These are phyloP conservation scores for Hydrocynus forskahlii DNA, from an alignment of 2,797 vertebrate species.

Conservation along the genomic window DNA sequence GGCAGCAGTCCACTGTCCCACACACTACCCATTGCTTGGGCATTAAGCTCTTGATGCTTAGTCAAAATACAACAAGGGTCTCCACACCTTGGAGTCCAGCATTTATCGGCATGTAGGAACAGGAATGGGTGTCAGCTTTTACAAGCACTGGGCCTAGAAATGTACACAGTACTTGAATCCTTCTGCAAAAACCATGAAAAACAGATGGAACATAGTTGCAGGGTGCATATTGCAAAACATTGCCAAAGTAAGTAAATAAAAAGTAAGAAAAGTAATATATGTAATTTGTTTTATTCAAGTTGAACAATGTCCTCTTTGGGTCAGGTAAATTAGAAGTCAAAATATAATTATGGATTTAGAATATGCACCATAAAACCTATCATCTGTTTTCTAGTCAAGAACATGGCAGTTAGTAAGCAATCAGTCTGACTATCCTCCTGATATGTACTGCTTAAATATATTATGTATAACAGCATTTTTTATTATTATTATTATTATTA, in stretches of 20 bases:
- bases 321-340: background rate
- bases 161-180: slow-evolving; percentile 56
- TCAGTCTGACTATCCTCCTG: slow-evolving; percentile 46
- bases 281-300: background rate
- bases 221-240: slow-evolving; percentile 33
- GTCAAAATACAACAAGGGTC: slow-evolving; percentile 27
- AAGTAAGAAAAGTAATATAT: background rate
- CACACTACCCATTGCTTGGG: slow-evolving; percentile 1
- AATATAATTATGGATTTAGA: background rate
- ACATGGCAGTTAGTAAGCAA: slow-evolving; percentile 39
- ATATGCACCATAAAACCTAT: slow-evolving; percentile 1
- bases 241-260: background rate
- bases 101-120: background rate
- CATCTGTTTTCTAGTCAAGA: background rate
- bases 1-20: background rate
- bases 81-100: slow-evolving; percentile 13
- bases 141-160: slow-evolving; percentile 34
- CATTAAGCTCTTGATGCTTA: slow-evolving; percentile 32
- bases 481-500: slow-evolving; percentile 36
- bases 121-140: background rate
- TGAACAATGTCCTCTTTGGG: background rate
- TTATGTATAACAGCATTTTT: slow-evolving; percentile 31
- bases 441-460: slow-evolving; percentile 38
- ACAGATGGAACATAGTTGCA: slow-evolving; percentile 36
- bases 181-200: slow-evolving; percentile 19